Evolutionary conservation across 2,113 vertebrate genomes (phyloP), one percentile per base, ranked within the genome.

Genomic region (Myotis brandtii): DNA sequence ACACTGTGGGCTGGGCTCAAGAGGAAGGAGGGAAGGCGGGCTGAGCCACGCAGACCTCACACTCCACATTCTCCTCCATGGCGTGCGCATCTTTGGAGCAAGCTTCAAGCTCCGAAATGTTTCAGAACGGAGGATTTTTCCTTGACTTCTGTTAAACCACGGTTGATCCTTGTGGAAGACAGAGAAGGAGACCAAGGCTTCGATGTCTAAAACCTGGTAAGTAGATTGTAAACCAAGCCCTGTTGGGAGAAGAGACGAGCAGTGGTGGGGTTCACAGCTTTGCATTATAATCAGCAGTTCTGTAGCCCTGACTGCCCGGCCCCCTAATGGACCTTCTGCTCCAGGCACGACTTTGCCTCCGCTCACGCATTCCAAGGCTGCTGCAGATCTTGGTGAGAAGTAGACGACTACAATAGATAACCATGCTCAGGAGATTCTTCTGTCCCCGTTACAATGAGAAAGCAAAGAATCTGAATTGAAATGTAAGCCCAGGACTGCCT

Each of bases 281-380:
- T 40, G 43, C n/a, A 73, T 8, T n/a, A 46, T 67, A 30, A 25
- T 81, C 21, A 30, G 48, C 6, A 11, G 13, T 43, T 69, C 34
- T 83, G 48, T n/a, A 56, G 3, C 30, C 37, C 37, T 84, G 37
- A 64, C 37, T 54, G 21, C 54, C 64, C 7, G 56, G 52, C 30
- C 34, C 43, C 10, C 43, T 46, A n/a, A 10, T 6, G 43, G 34
- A 34, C 23, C 23, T 91, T 73, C 64, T 85, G 66, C 70, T 64
- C 73, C 20, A n/a, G 6, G 8, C n/a, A 17, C 18, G 62, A 18
- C 48, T 85, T 76, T 7, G 21, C n/a, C 27, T 75, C 40, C 70
- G 62, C 13, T 75, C 50, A 30, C 40, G 81, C 89, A 92, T 81
- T 89, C 32, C 59, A 94, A 30, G 46, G 64, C n/a, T 46, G 30